Evolutionary conservation across 2,797 vertebrate genomes (phyloP), one percentile per base, ranked within the genome.

Genomic region (Mionectes olivaceus): DNA sequence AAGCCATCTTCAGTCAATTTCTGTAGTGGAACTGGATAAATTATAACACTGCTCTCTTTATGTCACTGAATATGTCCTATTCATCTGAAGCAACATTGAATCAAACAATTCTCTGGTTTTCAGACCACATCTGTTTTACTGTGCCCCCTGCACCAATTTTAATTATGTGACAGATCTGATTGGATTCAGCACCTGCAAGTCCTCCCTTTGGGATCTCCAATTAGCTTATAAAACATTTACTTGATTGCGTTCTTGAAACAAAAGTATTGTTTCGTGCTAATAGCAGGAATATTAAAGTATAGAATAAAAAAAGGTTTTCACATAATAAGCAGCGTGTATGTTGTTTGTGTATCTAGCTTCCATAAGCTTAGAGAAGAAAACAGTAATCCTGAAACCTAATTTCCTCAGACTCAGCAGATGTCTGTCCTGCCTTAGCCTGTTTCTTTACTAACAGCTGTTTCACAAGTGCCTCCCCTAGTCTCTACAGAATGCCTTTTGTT

Each of bases 101-200:
- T 94, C 93, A 93, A 94, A 93, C 79, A 94, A 78, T 95, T 94
- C 89, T 83, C 82, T 92, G 83, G 43, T 61, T 96, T 95, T 87
- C 57, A 96, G 93, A 94, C 91, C 96, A 96, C 95, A 94, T 96
- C 94, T 96, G 95, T 94, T 96, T 94, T 86, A 88, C 94, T 78
- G 87, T 95, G 89, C 65, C 87, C 93, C 83, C 63, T 27, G 50
- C 86, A 94, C 93, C 90, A 96, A 70, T 95, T 96, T 95, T 96
- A 95, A 96, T 96, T 96, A 95, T 86, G 73, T 95, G 95, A 89
- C 95, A 96, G 93, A 94, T 96, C 94, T 95, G 93, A 96, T 94
- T 94, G 90, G 96, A 95, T 94, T 95, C 88, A 90, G 94, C 93
- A 96, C 94, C 96, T 96, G 96, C 95, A 96, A 90, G 91, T 63